A percentile compares a stretch with the other conserved stretches of the same genome.
Evolutionary conservation across 1,140 invertebrate species (phyloP).

Genomic region (Chlorops oryzae): DNA sequence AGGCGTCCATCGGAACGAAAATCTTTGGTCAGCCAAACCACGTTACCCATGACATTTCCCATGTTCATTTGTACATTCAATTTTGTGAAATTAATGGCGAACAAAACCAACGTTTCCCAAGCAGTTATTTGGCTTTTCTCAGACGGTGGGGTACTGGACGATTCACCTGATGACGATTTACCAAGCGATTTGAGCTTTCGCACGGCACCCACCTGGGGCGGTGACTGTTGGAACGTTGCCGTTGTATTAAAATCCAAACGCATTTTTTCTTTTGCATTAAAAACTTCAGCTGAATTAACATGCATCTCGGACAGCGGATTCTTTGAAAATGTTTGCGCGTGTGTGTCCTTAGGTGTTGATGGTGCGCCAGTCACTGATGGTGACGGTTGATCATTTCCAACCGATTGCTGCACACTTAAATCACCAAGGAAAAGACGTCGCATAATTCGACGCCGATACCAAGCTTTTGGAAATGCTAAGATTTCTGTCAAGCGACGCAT

Average conservation of each 20-base stretch:
- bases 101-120: conserved; percentile 93
- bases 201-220: conserved; percentile 22
- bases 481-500: conserved; percentile 97
- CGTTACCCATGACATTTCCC: conserved; percentile 98
- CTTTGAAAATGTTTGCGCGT: not conserved
- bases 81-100: conserved; percentile 91
- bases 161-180: conserved; percentile 40
- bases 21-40: conserved; percentile 84
- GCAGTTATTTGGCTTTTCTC: conserved; percentile 53
- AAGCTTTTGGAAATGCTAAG: conserved; percentile 94
- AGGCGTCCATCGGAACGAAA: conserved; percentile 84
- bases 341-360: conserved; percentile 12
- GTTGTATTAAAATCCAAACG: conserved; percentile 11
- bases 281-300: conserved; percentile 7
- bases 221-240: conserved; percentile 4
- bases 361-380: conserved; percentile 4
- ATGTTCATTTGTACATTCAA: conserved; percentile 98
- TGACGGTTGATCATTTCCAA: conserved; percentile 2
- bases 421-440: conserved; percentile 90
- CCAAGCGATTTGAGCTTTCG: conserved; percentile 52
- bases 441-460: conserved; percentile 91
- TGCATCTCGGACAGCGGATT: not conserved
- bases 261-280: conserved; percentile 11
- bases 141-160: conserved; percentile 37
- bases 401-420: conserved; percentile 53